A percentile compares a stretch with the other conserved stretches of the same genome.
These are phyloP conservation scores for Callimorpha dominula DNA, from an alignment of 2,888 invertebrate genomes.

Conservation along the genomic window DNA sequence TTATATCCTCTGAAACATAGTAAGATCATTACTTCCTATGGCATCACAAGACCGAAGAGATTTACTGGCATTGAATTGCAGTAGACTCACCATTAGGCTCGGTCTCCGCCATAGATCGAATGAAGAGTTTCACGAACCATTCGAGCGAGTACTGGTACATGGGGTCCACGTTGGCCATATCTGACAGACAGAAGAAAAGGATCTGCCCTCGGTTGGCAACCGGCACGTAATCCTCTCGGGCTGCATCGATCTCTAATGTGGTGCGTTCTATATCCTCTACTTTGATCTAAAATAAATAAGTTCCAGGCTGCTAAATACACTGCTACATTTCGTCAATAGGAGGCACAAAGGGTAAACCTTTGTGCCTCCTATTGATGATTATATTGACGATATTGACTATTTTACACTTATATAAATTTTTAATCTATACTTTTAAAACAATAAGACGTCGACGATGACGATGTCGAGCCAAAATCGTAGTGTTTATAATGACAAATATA, in stretches of 20 bases:
- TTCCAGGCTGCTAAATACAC: too few relatives aligned
- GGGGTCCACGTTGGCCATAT: slow-evolving; percentile 95
- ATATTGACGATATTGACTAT: too few relatives aligned
- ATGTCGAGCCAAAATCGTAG: too few relatives aligned
- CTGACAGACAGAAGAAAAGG: slow-evolving; percentile 95
- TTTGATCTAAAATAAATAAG: slow-evolving; percentile 84
- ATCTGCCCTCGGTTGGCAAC: slow-evolving; percentile 95
- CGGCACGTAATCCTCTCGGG: slow-evolving; percentile 93
- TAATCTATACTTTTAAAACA: too few relatives aligned
- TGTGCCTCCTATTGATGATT: too few relatives aligned
- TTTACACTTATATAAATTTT: too few relatives aligned
- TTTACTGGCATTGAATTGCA: not conserved
- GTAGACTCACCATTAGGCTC: slow-evolving; percentile 87
- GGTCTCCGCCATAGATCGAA: slow-evolving; percentile 90
- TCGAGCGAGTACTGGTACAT: slow-evolving; percentile 98
- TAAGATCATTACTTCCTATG: not conserved
- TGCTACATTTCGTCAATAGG: too few relatives aligned
- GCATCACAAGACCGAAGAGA: too few relatives aligned
- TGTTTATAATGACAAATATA: too few relatives aligned
- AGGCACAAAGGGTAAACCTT: too few relatives aligned
- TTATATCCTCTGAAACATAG: slow-evolving; percentile 87
- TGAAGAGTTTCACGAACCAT: slow-evolving; percentile 95
- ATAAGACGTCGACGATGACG: too few relatives aligned
- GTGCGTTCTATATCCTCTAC: slow-evolving; percentile 94
- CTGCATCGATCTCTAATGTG: slow-evolving; percentile 93